A percentile compares a stretch with the other conserved stretches of the same genome.
phyloP scores from a whole-genome alignment of 1,140 invertebrate genomes.

The Pseudomyrmex sp. region DNA sequence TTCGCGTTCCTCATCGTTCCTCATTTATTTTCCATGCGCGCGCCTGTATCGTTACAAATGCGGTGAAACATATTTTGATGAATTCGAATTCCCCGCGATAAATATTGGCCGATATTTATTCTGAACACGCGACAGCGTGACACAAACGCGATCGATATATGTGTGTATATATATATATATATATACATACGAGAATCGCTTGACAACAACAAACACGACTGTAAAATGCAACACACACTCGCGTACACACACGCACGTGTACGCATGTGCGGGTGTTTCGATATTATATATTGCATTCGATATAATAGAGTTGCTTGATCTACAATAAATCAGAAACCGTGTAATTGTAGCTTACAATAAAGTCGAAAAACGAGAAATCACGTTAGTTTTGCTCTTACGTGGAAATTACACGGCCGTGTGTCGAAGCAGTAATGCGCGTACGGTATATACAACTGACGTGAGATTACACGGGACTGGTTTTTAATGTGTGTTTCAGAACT shows the following conservation, averaged over 20 bases:
- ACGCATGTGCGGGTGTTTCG: conserved; percentile 1
- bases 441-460: background rate
- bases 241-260: too few species aligned
- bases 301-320: background rate
- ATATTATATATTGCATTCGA: conserved; percentile 24
- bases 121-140: background rate
- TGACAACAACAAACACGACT: conserved; percentile 30
- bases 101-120: conserved; percentile 51
- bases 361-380: conserved; percentile 1
- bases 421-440: background rate
- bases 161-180: too few species aligned
- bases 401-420: background rate
- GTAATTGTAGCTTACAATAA: background rate
- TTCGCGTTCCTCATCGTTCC: background rate
- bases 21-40: conserved; percentile 21
- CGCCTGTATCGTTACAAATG: background rate
- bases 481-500: background rate
- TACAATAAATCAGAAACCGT: background rate
- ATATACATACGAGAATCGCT: background rate
- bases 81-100: conserved; percentile 36
- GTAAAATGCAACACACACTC: conserved; percentile 24
- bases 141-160: background rate
- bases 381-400: background rate
- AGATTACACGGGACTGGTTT: background rate
- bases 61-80: conserved; percentile 13